phyloP scores from a whole-genome alignment of 37 sponge, comb jelly and placozoan genomes.

The Beroe forskalii region DNA sequence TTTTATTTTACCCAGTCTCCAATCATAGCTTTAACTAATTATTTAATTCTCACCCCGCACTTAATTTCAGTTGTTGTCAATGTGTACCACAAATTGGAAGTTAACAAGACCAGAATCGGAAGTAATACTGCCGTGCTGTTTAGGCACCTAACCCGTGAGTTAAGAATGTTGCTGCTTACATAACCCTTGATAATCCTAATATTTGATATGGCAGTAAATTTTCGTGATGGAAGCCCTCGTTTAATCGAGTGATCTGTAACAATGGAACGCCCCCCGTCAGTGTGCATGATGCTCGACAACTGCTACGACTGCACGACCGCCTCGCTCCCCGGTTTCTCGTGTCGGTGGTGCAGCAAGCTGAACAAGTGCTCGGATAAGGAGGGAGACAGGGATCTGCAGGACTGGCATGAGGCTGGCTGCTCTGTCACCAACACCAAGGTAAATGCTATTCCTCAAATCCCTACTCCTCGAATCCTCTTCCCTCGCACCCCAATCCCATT shows the following conservation, averaged over 20 bases:
- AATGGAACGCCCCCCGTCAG: not conserved
- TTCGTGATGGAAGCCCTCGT: too few relatives aligned
- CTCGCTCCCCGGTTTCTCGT: not conserved
- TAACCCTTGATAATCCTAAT: too few relatives aligned
- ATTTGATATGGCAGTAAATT: too few relatives aligned
- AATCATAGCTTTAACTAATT: too few relatives aligned
- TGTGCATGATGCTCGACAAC: slow-evolving; percentile 22
- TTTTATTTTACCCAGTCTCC: too few relatives aligned
- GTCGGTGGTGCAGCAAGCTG: slow-evolving; percentile 19
- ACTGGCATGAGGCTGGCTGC: not conserved
- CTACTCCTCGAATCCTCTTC: too few relatives aligned
- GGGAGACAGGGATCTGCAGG: slow-evolving; percentile 11
- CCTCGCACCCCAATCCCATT: too few relatives aligned
- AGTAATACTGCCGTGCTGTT: not conserved
- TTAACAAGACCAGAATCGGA: slow-evolving; percentile 12
- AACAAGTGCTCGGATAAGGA: slow-evolving; percentile 4
- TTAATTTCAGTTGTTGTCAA: slow-evolving; percentile 28
- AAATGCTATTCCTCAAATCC: too few relatives aligned
- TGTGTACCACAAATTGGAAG: slow-evolving; percentile 8
- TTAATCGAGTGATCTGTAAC: not conserved
- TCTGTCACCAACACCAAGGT: not conserved
- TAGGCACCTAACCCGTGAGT: not conserved
- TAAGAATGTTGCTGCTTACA: too few relatives aligned
- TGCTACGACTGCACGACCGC: slow-evolving; percentile 40
- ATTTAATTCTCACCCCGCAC: too few relatives aligned